Base-by-base conservation (phyloP, 2,888 invertebrate species). In the Emmelina monodactyla region DNA sequence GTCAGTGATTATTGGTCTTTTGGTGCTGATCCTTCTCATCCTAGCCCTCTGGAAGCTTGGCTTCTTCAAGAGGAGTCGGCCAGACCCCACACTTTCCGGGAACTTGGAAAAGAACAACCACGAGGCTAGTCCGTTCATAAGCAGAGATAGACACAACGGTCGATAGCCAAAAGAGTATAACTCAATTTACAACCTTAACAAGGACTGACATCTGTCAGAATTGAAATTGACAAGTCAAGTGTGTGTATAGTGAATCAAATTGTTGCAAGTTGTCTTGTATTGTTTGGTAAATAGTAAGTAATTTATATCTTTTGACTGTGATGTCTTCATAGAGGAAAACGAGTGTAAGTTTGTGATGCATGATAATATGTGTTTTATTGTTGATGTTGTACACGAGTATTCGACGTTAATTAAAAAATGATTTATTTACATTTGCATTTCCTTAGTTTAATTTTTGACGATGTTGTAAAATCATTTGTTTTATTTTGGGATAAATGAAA, bases 11-110 rank as follows among this genome's bases (percentile, higher is more conserved):
- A 89, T 88, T 1, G 97, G 97, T 7, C 76, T 97, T 22, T 58
- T 96, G 44, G 80, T 97, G 13, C 80, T 97, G 22, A 84, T 93
- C 22, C 62, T 94, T 2, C 82, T 97, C 33, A 90, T 91, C 29
- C 82, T 91, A 33, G 83, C 89, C 14, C 76, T 97, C 39, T 94
- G 93, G 88, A 94, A 91, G 78, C 86, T 92, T 35, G 94, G 94
- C 34, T 94, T 94, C 84, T 94, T 94, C 73, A 93, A 92, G 58
- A 76, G 92, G 53, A 86, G 91, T 58, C 82, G 93, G 44, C 91
- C 91, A 3, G 92, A 93, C 64, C 90, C 88, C 1, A 92, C 92
- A 11, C 64, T 91, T 3, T 90, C 90, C 14, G 92, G 91, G 1
- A 90, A 89, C 63, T 65, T 90, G 14, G 88, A 89, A 58, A 90